A percentile compares a stretch with the other conserved stretches of the same genome.
phyloP scores from a whole-genome alignment of 2,888 invertebrate species.

The Argyra leucocephala region DNA sequence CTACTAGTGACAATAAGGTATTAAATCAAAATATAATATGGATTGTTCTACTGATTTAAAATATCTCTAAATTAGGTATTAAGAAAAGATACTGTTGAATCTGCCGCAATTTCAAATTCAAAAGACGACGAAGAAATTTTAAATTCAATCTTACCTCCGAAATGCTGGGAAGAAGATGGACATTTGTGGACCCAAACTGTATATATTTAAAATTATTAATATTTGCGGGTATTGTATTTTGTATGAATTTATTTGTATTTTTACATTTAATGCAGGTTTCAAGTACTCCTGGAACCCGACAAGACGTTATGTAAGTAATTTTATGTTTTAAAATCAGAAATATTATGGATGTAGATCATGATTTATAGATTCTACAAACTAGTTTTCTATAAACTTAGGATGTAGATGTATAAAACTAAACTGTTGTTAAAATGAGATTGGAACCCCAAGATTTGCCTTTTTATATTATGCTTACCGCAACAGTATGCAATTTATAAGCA shows the following conservation, averaged over 20 bases:
- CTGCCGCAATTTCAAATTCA: constrained; percentile 52
- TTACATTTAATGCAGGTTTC: constrained; percentile 56
- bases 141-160: constrained; percentile 85
- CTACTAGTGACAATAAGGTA: constrained; percentile 32
- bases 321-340: too few species aligned
- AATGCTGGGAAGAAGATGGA: constrained; percentile 90
- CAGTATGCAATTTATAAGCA: too few species aligned
- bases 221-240: not conserved
- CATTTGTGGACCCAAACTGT: constrained; percentile 81
- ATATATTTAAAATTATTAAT: not conserved
- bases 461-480: too few species aligned
- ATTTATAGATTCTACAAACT: too few species aligned
- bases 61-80: constrained; percentile 27
- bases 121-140: constrained; percentile 85
- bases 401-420: too few species aligned
- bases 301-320: constrained; percentile 71
- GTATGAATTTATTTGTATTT: not conserved
- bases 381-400: too few species aligned
- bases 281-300: constrained; percentile 87
- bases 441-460: too few species aligned
- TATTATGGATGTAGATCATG: too few species aligned
- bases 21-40: constrained; percentile 16
- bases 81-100: constrained; percentile 42
- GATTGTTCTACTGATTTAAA: not conserved
- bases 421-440: too few species aligned